Evolutionary conservation across 2,113 vertebrate genomes (phyloP).

Genomic region (Malurus melanocephalus): DNA sequence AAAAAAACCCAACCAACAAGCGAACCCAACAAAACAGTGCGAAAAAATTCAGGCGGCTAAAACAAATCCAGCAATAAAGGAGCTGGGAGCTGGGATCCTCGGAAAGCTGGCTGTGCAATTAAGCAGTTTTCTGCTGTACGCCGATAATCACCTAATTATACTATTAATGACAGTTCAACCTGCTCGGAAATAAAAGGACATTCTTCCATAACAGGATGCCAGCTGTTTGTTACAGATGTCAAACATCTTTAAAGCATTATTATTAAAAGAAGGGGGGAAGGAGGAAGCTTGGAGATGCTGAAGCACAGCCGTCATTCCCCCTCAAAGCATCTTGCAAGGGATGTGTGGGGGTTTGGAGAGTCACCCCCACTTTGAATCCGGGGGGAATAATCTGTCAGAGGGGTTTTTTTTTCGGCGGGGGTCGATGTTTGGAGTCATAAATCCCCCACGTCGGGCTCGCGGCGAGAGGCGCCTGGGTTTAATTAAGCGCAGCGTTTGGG

Average conservation of each 20-base stretch:
- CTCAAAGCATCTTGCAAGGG: neutral
- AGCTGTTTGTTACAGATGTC: slow-evolving; percentile 86
- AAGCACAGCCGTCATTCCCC: neutral
- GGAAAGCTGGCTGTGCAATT: slow-evolving; percentile 76
- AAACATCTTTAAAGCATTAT: slow-evolving; percentile 76
- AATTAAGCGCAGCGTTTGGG: slow-evolving; percentile 48
- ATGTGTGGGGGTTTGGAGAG: neutral
- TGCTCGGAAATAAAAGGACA: slow-evolving; percentile 81
- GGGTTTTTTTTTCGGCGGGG: neutral
- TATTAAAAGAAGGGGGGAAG: slow-evolving; percentile 59
- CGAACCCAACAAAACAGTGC: slow-evolving; percentile 57
- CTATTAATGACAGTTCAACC: slow-evolving; percentile 86
- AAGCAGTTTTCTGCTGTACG: slow-evolving; percentile 80
- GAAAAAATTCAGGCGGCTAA: slow-evolving; percentile 68
- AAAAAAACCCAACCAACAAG: neutral
- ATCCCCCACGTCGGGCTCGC: slow-evolving; percentile 14
- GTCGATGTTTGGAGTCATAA: slow-evolving; percentile 22
- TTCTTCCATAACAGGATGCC: slow-evolving; percentile 77
- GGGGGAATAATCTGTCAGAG: neutral
- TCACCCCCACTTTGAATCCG: neutral
- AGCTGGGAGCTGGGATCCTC: slow-evolving; percentile 63
- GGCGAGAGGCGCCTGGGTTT: slow-evolving; percentile 52
- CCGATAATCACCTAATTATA: slow-evolving; percentile 86
- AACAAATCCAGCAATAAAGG: slow-evolving; percentile 76
- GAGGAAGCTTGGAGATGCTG: slow-evolving; percentile 31